Base-by-base conservation (phyloP, 2,113 vertebrate genomes). In the Boleophthalmus pectinirostris region DNA sequence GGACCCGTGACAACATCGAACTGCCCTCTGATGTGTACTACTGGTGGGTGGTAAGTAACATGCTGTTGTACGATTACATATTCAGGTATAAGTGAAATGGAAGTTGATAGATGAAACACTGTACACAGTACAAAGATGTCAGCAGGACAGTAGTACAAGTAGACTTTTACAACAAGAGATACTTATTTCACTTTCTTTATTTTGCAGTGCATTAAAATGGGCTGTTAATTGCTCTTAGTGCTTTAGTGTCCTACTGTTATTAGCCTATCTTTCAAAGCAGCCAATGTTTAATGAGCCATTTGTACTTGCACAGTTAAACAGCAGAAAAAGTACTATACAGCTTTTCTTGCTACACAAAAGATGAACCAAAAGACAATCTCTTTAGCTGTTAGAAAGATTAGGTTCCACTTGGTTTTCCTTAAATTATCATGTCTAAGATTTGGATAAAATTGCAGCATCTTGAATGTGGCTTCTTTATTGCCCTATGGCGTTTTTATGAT, bases 31-130 rank as follows among this genome's bases (percentile, higher is more conserved):
- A 98, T 0, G 98, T 99, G 71, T 97, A 97, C 94, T 94, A 96
- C 90, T 99, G 98, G 98, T 99, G 98, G 98, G 97, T 98, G 98
- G 97, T 99, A 93, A 99, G 96, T 90, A 10, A 73, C 68, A 11
- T 18, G 2, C 43, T 64, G 0, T 8, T 66, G n/a, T 63, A 0
- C 33, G 12, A 43, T 20, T 38, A n/a, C 10, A 38, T 20, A 43
- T n/a, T 35, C 16, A 61, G 10, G 9, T 3, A 56, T 56, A 33
- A 20, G 25, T 63, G 33, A 20, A 38, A n/a, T 13, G 1, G 9
- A 38, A 61, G 15, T 38, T 38, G 3, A 63, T 29, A 15, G 13
- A 1, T 38, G 29, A 38, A 9, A 3, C 18, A 38, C 5, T 18
- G 18, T 61, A 25, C 15, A 15, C 15, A 33, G 29, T 13, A 61